Percentiles rank a stretch among this genome's conserved stretches.
These are phyloP conservation scores for Heliopora coerulea DNA, from an alignment of 92 coral and sea anemone species.

Conservation along the genomic window DNA sequence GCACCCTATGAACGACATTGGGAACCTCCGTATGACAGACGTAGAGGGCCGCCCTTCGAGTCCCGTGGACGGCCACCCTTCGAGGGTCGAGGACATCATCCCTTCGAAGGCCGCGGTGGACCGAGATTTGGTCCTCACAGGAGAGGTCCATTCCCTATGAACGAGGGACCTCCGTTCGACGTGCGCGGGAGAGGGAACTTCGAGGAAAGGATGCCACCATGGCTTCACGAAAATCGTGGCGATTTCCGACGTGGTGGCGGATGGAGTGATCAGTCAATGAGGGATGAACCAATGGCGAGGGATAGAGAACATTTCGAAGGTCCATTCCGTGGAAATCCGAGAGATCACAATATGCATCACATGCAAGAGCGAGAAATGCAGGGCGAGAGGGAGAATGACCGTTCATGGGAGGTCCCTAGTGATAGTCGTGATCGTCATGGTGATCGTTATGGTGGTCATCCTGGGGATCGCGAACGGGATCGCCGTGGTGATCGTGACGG, in stretches of 20 bases:
- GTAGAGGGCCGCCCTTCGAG: slow-evolving; percentile 16
- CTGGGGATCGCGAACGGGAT: slow-evolving; percentile 52
- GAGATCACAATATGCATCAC: too few species aligned
- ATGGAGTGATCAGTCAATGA: slow-evolving; percentile 23
- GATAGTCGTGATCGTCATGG: neutral
- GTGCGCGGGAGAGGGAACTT: neutral
- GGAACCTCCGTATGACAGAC: slow-evolving; percentile 17
- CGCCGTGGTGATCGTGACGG: slow-evolving; percentile 53
- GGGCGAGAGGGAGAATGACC: neutral
- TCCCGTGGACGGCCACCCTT: slow-evolving; percentile 24
- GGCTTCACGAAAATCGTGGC: slow-evolving; percentile 38
- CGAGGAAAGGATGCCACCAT: slow-evolving; percentile 29
- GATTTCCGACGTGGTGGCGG: slow-evolving; percentile 15
- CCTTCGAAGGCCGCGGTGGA: slow-evolving; percentile 16
- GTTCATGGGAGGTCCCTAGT: neutral
- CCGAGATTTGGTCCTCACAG: slow-evolving; percentile 31
- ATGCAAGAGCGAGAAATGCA: slow-evolving; percentile 19
- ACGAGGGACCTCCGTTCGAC: slow-evolving; percentile 1
- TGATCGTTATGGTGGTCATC: slow-evolving; percentile 47
- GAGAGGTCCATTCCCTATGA: slow-evolving; percentile 25
- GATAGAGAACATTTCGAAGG: neutral
- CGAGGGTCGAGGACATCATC: slow-evolving; percentile 4
- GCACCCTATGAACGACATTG: slow-evolving; percentile 9
- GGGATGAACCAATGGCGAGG: slow-evolving; percentile 16
- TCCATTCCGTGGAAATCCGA: slow-evolving; percentile 7